Evolutionary conservation across 2,113 vertebrate species (phyloP).

Genomic region (Pholis gunnellus): DNA sequence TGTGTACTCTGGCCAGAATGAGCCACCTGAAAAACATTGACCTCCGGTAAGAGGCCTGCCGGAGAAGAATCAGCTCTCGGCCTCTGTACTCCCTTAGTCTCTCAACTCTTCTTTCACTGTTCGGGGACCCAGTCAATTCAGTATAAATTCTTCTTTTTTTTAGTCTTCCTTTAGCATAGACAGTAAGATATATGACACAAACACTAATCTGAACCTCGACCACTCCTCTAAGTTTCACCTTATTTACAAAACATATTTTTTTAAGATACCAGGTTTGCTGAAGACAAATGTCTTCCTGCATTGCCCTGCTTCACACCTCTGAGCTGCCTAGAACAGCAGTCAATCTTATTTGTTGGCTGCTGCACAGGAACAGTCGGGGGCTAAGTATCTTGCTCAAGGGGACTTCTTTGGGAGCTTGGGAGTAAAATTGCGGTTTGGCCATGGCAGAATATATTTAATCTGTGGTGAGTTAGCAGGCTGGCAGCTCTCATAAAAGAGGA

Average conservation of each 20-base stretch:
- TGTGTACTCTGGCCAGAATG: constrained; percentile 86
- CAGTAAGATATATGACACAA: constrained; percentile 36
- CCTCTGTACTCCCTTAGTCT: neutral
- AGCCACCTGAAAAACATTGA: constrained; percentile 91
- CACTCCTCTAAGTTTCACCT: constrained; percentile 12
- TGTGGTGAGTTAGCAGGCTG: constrained; percentile 55
- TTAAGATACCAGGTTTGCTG: constrained; percentile 43
- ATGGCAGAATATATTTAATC: constrained; percentile 45
- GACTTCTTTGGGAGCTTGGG: constrained; percentile 25
- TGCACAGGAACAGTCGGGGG: constrained; percentile 19
- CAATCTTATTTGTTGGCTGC: neutral
- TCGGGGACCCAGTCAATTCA: constrained; percentile 15
- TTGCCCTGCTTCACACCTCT: constrained; percentile 19
- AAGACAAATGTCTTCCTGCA: constrained; percentile 13
- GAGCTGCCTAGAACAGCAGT: neutral
- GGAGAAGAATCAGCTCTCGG: constrained; percentile 18
- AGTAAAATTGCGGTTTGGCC: constrained; percentile 36
- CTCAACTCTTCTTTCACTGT: constrained; percentile 1
- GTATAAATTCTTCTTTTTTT: neutral
- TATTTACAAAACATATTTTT: constrained; percentile 44
- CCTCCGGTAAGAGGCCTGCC: constrained; percentile 87
- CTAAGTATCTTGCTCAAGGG: constrained; percentile 28
- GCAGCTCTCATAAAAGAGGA: constrained; percentile 47
- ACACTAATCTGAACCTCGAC: constrained; percentile 13
- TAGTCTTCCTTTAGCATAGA: neutral